Evolutionary conservation across 2,888 invertebrate genomes (phyloP), one percentile per base, ranked within the genome.

Genomic region (Xanthostigma xanthostigma): DNA sequence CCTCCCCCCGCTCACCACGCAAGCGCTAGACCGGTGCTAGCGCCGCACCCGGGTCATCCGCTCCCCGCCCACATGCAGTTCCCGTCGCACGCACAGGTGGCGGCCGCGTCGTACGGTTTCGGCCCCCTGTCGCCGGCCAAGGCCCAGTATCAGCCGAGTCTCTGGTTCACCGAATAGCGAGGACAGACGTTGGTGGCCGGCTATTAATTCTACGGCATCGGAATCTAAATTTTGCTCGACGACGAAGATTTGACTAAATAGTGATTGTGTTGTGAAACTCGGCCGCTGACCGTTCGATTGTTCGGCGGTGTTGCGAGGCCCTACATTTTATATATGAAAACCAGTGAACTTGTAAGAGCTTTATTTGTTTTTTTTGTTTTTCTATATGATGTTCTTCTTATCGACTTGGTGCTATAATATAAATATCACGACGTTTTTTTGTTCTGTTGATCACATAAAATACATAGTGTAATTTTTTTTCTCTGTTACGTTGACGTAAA

Each of bases 1-100:
- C 89, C 88, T 44, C 89, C 90, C 9, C 84, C 85, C 44, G 89
- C 90, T 14, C 90, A 87, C 68, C 86, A 87, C 71, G 81, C 81
- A 57, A 80, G 80, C 60, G 84, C 84, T 46, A 69, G 81, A 61
- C 77, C 77, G 46, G 73, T 78, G 57, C 64, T 78, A 63, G 74
- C 77, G 44, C 73, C 75, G 54, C 77, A 83, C 67, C 76, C 84
- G 52, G 75, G 79, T 45, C 86, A 87, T 67, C 85, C 86, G 42
- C 67, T 87, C 59, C 87, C 87, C 52, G 87, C 87, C 9, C 88
- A 89, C 64, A 79, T 87, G 66, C 86, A 84, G 64, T 84, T 83
- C 61, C 79, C 81, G 49, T 75, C 79, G 33, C 79, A 80, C 56
- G 72, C 74, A 57, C 78, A 78, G 59, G 75, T 73, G 49, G 71